Percentiles rank a stretch among this genome's conserved stretches.
These are phyloP conservation scores for Muraenolepis orangiensis DNA, from an alignment of 2,797 vertebrate genomes.

Conservation along the genomic window DNA sequence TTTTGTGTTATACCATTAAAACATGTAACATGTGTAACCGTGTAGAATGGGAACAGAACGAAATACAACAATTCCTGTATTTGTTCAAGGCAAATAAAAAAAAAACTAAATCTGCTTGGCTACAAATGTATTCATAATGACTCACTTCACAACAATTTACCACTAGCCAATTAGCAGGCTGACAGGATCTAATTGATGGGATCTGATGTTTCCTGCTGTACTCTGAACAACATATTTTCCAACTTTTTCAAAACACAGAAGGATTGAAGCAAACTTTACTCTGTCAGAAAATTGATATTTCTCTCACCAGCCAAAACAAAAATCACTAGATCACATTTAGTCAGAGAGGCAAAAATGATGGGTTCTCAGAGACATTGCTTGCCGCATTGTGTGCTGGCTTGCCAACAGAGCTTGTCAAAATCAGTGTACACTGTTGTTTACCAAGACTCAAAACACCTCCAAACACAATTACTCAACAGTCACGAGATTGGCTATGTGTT, in stretches of 20 bases:
- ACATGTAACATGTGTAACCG: neutral
- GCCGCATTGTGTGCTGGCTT: neutral
- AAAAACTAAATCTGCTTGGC: neutral
- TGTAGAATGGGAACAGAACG: neutral
- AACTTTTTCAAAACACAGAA: neutral
- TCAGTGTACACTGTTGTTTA: neutral
- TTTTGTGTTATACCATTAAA: no score
- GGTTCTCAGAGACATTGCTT: neutral
- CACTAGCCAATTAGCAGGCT: neutral
- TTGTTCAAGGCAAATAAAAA: neutral
- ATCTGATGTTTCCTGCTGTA: neutral
- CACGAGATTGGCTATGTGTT: neutral
- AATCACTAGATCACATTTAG: neutral
- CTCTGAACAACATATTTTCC: neutral
- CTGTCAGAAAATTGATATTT: neutral
- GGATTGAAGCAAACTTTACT: neutral
- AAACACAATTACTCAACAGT: neutral
- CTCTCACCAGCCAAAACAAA: neutral
- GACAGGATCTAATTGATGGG: neutral
- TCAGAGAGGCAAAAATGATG: neutral
- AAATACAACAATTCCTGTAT: neutral
- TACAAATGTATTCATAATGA: neutral
- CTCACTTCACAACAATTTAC: neutral
- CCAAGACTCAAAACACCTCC: neutral
- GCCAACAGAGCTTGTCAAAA: neutral